phyloP scores from a whole-genome alignment of 1,140 invertebrate species.

The Liolophura sinensis region DNA sequence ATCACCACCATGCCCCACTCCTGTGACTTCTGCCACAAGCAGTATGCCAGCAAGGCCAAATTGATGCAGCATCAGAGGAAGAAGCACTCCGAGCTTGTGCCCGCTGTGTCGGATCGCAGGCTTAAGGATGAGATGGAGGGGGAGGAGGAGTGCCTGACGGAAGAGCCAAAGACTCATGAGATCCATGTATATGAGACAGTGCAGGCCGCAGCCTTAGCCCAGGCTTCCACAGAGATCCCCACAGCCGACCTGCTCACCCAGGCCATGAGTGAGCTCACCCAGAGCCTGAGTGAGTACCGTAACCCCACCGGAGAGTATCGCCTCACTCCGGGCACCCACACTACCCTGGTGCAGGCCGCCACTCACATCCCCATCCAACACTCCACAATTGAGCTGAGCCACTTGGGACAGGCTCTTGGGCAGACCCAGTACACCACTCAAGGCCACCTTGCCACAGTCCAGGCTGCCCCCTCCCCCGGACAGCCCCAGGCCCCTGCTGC shows the following conservation, averaged over 20 bases:
- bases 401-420: conserved; percentile 51
- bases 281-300: conserved; percentile 45
- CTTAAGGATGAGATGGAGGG: conserved; percentile 13
- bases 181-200: conserved; percentile 14
- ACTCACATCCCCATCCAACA: conserved; percentile 18
- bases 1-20: conserved; percentile 74
- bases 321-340: conserved; percentile 11
- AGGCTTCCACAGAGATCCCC: conserved; percentile 29
- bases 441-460: conserved; percentile 15
- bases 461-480: conserved; percentile 7
- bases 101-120: conserved; percentile 26
- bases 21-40: conserved; percentile 82
- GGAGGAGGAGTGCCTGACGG: not conserved
- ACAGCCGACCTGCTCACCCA: conserved; percentile 58
- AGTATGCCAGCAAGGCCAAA: conserved; percentile 80
- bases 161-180: not conserved
- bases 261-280: conserved; percentile 60
- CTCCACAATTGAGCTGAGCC: conserved; percentile 52
- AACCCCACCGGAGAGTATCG: conserved; percentile 27
- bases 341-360: conserved; percentile 18
- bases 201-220: conserved; percentile 14
- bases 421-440: conserved; percentile 34
- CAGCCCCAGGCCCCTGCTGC: conserved; percentile 5
- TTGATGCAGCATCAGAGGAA: conserved; percentile 80
- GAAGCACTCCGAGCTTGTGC: conserved; percentile 67